Evolutionary conservation across 1,140 invertebrate genomes (phyloP).

Genomic region (Bombus ignitus): DNA sequence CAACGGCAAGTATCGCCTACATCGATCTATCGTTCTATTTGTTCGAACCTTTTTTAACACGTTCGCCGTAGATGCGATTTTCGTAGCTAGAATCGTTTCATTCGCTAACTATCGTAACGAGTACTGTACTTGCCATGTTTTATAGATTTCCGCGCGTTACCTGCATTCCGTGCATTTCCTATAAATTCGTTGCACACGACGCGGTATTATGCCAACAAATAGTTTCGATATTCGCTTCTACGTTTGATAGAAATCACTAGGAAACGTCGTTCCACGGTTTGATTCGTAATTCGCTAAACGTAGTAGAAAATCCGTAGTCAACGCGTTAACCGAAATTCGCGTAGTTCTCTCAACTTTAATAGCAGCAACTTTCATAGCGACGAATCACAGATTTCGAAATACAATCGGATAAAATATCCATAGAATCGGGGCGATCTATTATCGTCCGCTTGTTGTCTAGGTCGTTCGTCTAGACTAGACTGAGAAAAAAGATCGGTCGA

Average conservation of each 20-base stretch:
- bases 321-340: neutral
- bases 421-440: no score
- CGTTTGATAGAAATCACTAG: neutral
- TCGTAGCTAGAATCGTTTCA: neutral
- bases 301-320: no score
- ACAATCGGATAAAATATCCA: no score
- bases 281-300: no score
- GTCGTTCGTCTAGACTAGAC: neutral
- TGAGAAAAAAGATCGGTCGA: neutral
- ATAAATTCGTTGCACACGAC: neutral
- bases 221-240: neutral
- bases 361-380: no score
- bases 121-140: neutral
- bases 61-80: neutral
- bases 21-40: neutral
- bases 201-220: rapidly evolving
- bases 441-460: no score
- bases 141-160: neutral
- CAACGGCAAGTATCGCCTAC: neutral
- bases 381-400: constrained; percentile 29
- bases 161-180: neutral
- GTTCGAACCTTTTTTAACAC: neutral
- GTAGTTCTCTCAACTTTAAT: rapidly evolving
- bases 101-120: neutral
- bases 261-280: neutral